Evolutionary conservation across 2,113 vertebrate genomes (phyloP).

Genomic region (Microcebus griseorufus): DNA sequence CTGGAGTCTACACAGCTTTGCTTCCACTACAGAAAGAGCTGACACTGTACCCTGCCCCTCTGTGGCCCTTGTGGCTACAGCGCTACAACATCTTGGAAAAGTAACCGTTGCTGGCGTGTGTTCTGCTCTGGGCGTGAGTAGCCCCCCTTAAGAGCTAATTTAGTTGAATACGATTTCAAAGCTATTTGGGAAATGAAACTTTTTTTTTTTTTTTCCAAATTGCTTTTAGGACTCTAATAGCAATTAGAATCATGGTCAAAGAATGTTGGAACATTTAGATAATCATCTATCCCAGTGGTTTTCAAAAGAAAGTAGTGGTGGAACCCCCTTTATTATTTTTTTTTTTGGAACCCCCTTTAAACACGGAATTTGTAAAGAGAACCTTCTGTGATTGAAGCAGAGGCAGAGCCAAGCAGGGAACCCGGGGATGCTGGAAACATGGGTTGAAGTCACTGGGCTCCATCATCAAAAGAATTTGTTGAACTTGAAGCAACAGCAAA

Average conservation of each 20-base stretch:
- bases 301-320: not conserved
- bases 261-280: not conserved
- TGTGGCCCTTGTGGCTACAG: not conserved
- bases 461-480: not conserved
- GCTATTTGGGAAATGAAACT: not conserved
- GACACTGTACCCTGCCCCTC: not conserved
- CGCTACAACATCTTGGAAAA: not conserved
- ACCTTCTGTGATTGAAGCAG: not conserved
- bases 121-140: not conserved
- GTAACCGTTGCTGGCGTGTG: not conserved
- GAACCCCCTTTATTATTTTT: not conserved
- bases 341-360: not conserved
- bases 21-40: not conserved
- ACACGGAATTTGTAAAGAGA: not conserved
- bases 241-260: slow-evolving; percentile 11
- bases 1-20: not conserved
- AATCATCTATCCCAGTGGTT: not conserved
- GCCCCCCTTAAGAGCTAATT: not conserved
- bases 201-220: slow-evolving; percentile 53
- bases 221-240: not conserved
- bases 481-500: not conserved
- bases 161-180: not conserved
- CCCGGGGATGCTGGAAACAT: not conserved
- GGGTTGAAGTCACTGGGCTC: not conserved
- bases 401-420: not conserved